Evolutionary conservation across 2,113 vertebrate species (phyloP).

Genomic region (Leuciscus idus): DNA sequence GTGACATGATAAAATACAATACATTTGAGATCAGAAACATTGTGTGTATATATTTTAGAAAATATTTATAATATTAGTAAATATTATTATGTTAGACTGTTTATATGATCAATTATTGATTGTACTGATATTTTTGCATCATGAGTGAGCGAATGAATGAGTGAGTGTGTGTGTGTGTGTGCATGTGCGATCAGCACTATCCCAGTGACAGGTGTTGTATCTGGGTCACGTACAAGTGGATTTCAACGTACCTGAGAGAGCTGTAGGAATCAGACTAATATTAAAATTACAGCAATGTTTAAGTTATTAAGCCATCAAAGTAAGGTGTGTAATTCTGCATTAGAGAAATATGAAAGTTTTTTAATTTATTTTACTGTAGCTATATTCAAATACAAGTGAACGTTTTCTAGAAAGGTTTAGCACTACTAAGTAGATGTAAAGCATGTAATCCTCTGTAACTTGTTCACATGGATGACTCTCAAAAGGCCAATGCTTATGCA

Average conservation of each 20-base stretch:
- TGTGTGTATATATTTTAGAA: too few relatives aligned
- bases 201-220: not conserved
- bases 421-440: not conserved
- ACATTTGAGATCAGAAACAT: too few relatives aligned
- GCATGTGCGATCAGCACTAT: not conserved
- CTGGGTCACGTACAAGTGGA: slow-evolving; percentile 5
- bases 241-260: slow-evolving; percentile 25
- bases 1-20: too few relatives aligned
- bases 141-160: too few relatives aligned
- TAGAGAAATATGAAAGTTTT: not conserved
- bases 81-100: too few relatives aligned
- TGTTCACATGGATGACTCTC: not conserved
- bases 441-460: not conserved
- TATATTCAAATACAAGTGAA: not conserved
- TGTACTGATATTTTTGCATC: too few relatives aligned
- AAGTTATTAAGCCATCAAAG: not conserved
- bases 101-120: too few relatives aligned
- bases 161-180: not conserved
- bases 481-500: not conserved
- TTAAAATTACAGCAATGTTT: not conserved
- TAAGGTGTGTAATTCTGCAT: too few relatives aligned
- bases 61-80: too few relatives aligned
- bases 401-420: not conserved
- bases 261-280: not conserved
- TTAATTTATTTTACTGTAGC: not conserved